These are phyloP conservation scores for Laterallus jamaicensis DNA, from an alignment of 2,113 vertebrate species.

Conservation along the genomic window DNA sequence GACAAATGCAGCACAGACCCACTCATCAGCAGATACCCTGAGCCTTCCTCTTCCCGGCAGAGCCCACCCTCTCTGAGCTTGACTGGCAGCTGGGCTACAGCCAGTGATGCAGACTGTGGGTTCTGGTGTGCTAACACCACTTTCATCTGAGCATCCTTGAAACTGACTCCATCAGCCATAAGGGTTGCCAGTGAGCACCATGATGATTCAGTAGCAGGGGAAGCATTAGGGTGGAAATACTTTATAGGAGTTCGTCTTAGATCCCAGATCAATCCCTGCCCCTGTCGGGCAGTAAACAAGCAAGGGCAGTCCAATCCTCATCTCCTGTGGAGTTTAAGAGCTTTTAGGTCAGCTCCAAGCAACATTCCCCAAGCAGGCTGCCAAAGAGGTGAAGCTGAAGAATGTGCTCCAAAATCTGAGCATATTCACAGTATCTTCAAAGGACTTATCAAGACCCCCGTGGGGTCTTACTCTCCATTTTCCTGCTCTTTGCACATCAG, in stretches of 20 bases:
- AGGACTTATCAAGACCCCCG: neutral
- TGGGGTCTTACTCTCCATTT: neutral
- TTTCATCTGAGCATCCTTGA: neutral
- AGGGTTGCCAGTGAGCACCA: neutral
- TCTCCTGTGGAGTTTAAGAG: neutral
- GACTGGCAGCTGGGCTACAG: neutral
- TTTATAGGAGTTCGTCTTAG: neutral
- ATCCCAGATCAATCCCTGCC: neutral
- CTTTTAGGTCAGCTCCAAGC: neutral
- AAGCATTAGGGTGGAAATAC: neutral
- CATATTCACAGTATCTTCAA: neutral
- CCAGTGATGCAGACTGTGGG: neutral
- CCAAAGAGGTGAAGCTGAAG: neutral
- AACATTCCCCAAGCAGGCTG: neutral
- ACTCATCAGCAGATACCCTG: neutral
- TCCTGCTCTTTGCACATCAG: neutral
- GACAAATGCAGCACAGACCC: neutral
- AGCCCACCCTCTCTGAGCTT: neutral
- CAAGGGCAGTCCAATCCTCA: neutral
- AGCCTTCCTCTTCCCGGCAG: neutral
- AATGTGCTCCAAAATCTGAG: neutral
- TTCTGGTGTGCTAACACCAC: neutral
- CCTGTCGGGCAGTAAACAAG: neutral
- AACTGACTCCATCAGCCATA: neutral
- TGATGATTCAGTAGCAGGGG: neutral